These are phyloP conservation scores for Salvelinus namaycush DNA, from an alignment of 2,113 vertebrate genomes.

Conservation along the genomic window DNA sequence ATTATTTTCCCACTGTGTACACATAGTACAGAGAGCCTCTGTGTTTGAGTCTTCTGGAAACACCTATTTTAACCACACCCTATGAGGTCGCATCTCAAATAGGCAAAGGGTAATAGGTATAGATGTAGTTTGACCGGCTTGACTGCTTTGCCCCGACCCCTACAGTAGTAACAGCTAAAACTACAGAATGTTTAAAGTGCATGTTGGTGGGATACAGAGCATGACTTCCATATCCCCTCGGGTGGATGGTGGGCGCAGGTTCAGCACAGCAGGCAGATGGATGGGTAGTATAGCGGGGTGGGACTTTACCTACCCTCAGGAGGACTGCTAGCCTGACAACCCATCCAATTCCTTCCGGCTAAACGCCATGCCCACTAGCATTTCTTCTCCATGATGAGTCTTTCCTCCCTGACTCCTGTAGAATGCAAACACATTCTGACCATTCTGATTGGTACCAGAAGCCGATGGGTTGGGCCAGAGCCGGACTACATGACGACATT, in stretches of 20 bases:
- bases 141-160: too few species aligned
- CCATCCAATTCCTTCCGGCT: too few species aligned
- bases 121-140: too few species aligned
- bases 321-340: neutral
- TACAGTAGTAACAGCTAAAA: neutral
- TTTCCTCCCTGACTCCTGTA: too few species aligned
- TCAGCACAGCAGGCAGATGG: slow-evolving; percentile 43
- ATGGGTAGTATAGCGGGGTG: neutral
- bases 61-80: slow-evolving; percentile 9
- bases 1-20: neutral
- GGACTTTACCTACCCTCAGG: slow-evolving; percentile 6
- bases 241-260: slow-evolving; percentile 53
- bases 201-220: slow-evolving; percentile 39
- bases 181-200: slow-evolving; percentile 20
- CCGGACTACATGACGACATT: too few species aligned
- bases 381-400: too few species aligned
- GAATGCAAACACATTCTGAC: too few species aligned
- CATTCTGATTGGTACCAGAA: too few species aligned
- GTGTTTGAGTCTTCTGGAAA: slow-evolving; percentile 8
- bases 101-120: neutral
- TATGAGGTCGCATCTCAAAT: slow-evolving; percentile 2
- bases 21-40: slow-evolving; percentile 12
- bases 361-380: too few species aligned
- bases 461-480: too few species aligned
- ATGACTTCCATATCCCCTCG: slow-evolving; percentile 53